Conservation (phyloP, 2,797 vertebrate species). For the Liasis olivaceus region DNA sequence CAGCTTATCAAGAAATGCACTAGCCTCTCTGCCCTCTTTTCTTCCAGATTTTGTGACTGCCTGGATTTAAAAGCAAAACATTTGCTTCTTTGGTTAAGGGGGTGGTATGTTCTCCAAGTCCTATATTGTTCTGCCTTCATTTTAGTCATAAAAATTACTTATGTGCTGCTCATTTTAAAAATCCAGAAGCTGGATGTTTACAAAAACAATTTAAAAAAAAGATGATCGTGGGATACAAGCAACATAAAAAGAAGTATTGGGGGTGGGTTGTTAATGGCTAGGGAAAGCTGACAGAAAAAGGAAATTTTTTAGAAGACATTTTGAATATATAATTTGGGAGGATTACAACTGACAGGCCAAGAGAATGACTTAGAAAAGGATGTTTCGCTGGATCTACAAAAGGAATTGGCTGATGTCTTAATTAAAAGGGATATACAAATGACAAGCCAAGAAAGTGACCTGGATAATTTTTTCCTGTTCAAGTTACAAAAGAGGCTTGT, state of each 20-base stretch:
- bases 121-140: background rate
- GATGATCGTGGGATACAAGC: background rate
- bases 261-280: background rate
- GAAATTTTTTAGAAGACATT: background rate
- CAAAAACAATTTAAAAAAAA: background rate
- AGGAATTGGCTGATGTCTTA: too few species aligned
- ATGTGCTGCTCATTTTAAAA: background rate
- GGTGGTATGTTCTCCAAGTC: background rate
- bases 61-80: background rate
- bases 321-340: too few species aligned
- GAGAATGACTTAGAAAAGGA: too few species aligned
- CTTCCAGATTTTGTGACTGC: background rate
- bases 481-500: too few species aligned
- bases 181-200: background rate
- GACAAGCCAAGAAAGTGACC: too few species aligned
- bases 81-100: background rate
- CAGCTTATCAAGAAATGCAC: background rate
- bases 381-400: too few species aligned
- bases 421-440: too few species aligned
- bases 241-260: background rate
- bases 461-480: too few species aligned
- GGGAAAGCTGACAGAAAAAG: background rate
- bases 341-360: too few species aligned
- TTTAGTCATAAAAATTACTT: background rate
- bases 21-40: background rate